Conservation (phyloP, 1,140 invertebrate genomes). For the Calephelis nemesis region DNA sequence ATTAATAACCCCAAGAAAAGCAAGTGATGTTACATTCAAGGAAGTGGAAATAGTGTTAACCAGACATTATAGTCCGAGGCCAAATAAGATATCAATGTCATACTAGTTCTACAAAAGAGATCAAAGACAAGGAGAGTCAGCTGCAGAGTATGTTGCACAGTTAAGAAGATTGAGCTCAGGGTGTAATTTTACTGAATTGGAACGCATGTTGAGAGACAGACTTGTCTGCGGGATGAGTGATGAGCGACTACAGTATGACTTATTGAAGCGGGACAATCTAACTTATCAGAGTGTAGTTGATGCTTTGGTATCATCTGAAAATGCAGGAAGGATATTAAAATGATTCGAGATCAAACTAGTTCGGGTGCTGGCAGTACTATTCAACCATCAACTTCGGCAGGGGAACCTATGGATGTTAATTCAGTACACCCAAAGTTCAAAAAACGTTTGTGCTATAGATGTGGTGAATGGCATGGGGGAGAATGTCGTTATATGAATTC, state of each 20-base stretch:
- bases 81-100: conserved; percentile 35
- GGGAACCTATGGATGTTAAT: conserved; percentile 5
- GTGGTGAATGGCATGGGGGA: conserved; percentile 24
- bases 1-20: too few species aligned
- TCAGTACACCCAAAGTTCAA: conserved; percentile 6
- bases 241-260: conserved; percentile 26
- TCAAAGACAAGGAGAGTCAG: conserved; percentile 22
- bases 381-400: too few species aligned
- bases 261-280: conserved; percentile 25
- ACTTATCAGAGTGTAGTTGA: conserved; percentile 27
- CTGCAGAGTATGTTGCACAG: conserved; percentile 27
- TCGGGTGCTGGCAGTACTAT: too few species aligned
- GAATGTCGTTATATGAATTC: conserved; percentile 24
- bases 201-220: conserved; percentile 30
- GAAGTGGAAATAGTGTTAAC: background rate
- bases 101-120: conserved; percentile 32
- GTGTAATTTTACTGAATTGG: conserved; percentile 29
- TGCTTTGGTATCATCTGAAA: conserved; percentile 17
- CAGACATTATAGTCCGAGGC: conserved; percentile 32
- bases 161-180: conserved; percentile 27
- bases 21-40: too few species aligned
- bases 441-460: conserved; percentile 22
- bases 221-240: conserved; percentile 32
- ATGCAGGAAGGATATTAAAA: conserved; percentile 1
- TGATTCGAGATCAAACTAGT: background rate